A percentile compares a stretch with the other conserved stretches of the same genome.
Conservation (phyloP, 2,888 invertebrate species). For the Acanthopleura granulata region DNA sequence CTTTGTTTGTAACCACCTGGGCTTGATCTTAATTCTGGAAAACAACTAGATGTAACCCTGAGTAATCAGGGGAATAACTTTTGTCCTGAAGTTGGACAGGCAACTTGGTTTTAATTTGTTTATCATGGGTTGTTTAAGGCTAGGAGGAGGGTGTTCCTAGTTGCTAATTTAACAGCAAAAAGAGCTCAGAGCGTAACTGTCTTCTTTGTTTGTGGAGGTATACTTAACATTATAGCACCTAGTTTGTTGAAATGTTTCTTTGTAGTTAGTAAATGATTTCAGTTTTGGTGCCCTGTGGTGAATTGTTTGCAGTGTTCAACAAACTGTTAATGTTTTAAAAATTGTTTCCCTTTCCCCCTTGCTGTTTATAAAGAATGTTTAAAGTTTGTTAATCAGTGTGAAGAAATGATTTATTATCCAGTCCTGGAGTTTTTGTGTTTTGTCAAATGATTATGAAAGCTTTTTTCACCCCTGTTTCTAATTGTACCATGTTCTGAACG, state of each 20-base stretch:
- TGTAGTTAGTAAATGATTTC: neutral
- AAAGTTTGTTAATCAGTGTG: slow-evolving; percentile 17
- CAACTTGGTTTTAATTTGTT: no score
- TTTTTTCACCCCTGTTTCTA: no score
- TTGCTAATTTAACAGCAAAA: neutral
- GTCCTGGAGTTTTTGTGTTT: no score
- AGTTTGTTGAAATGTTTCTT: slow-evolving; percentile 12
- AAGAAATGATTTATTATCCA: neutral
- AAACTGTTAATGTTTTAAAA: slow-evolving; percentile 13
- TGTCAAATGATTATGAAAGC: no score
- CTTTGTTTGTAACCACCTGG: no score
- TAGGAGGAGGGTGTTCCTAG: neutral
- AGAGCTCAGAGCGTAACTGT: neutral
- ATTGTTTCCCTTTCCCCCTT: neutral
- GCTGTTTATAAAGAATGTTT: slow-evolving; percentile 1
- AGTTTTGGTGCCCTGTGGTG: slow-evolving; percentile 13
- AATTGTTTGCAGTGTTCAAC: slow-evolving; percentile 15
- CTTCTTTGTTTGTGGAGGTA: neutral
- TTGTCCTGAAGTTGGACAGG: no score
- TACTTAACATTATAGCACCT: neutral
- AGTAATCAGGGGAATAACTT: no score
- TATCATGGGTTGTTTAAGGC: no score
- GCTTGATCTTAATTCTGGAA: no score
- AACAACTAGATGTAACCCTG: no score
- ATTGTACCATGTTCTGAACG: no score